Evolutionary conservation across 2,888 invertebrate species (phyloP), one percentile per base, ranked within the genome.

Genomic region (Pogonocherus hispidulus): DNA sequence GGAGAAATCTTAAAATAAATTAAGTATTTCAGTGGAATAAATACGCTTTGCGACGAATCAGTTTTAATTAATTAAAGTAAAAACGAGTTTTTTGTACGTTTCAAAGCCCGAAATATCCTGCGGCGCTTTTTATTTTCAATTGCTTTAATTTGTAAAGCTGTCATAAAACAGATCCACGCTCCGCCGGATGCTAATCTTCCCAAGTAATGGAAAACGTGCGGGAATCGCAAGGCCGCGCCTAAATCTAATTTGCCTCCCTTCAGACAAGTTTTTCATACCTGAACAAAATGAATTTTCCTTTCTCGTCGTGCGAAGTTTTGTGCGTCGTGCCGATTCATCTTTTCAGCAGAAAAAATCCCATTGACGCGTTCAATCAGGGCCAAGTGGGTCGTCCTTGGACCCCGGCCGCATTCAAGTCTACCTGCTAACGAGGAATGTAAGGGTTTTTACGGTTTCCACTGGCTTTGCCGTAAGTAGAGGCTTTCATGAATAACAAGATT

Each of bases 281-380:
- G 77, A 76, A 77, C 74, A 76, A 78, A 76, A 78, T 75, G 76
- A 75, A 74, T 74, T 78, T 75, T 67, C 67, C 70, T 66, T n/a
- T n/a, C n/a, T n/a, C n/a, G 27, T n/a, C n/a, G n/a, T n/a, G 46
- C 44, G 23, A 63, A 41, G 66, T 73, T 77, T 76, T 74, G 75
- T 74, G 37, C 11, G 77, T 76, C 76, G 71, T 71, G 75, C 74
- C 79, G 73, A 82, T 82, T 81, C 80, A 78, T 81, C 81, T 81
- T 78, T 66, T 63, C 41, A 44, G 8, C 32, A 27, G 73, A 76
- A 77, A 78, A 79, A 80, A 79, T 79, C 79, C 81, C 78, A 81
- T 82, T 81, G 81, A 81, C 82, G 79, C 80, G 79, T 82, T 81
- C 81, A 80, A 81, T 82, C 81, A n/a, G 80, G 74, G 78, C 74